Base-by-base conservation (phyloP, 2,888 invertebrate species). In the Prosopocoilus inquinatus region DNA sequence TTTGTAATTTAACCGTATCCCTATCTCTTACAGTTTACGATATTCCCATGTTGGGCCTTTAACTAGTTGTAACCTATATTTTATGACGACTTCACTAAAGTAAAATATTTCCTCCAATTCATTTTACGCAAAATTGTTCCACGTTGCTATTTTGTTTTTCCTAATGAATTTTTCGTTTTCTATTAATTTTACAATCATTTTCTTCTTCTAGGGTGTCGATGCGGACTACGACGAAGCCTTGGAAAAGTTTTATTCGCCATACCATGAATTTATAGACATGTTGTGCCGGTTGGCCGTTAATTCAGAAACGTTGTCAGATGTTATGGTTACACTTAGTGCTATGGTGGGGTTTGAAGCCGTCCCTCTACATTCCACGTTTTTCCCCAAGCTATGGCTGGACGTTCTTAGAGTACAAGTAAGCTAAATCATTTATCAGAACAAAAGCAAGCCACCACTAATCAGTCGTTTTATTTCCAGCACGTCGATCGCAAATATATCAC, bases 311-410 rank as follows among this genome's bases (percentile, higher is more conserved):
- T 85, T 96, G 78, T 90, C 90, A 48, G 91, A 94, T 69, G 87
- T 90, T 50, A 81, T 96, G 63, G 89, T 96, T 57, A 88, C 89
- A 70, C 79, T 96, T 62, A 92, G 93, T 72, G 91, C 91, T 52
- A 85, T 94, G 82, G 89, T 95, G 49, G 96, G 94, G 55, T 89
- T 92, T 64, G 96, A 96, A 79, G 94, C 89, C 47, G 91, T 91
- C 41, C 92, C 94, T 1, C 80, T 96, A 60, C 89, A 94, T 78
- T 88, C 92, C 70, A 90, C 89, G 59, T 87, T 90, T 73, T 96
- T 96, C 78, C 93, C 96, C 11, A 89, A 93, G 70, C 85, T 96
- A 69, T 96, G 95, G 96, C 82, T 91, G 58, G 95, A 95, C 73
- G 90, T 95, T 49, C 87, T 90, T 68, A 85, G 88, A 61, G 85